Conservation (phyloP, 2,797 vertebrate genomes). For the Loriculus beryllinus region DNA sequence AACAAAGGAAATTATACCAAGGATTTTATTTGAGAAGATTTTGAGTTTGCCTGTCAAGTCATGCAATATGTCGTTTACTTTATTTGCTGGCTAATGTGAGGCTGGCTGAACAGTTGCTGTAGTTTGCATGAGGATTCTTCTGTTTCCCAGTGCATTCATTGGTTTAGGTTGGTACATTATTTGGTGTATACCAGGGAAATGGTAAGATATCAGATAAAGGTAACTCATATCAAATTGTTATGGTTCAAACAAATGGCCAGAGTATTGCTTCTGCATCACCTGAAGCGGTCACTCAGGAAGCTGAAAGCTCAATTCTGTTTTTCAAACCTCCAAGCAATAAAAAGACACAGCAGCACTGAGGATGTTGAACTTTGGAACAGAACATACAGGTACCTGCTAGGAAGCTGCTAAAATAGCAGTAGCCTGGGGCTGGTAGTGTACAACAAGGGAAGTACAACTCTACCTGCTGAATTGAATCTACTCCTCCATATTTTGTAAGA, state of each 20-base stretch:
- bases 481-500: neutral
- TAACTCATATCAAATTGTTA: neutral
- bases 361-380: neutral
- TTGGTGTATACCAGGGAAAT: neutral
- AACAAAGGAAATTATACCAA: neutral
- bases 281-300: neutral
- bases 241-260: fast-evolving
- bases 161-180: neutral
- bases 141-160: neutral
- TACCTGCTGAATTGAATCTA: neutral
- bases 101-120: neutral
- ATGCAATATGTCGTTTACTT: neutral
- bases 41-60: neutral
- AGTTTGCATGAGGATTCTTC: neutral
- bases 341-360: neutral
- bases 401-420: neutral
- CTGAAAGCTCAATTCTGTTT: neutral
- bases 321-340: neutral
- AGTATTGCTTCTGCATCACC: fast-evolving
- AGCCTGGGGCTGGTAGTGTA: neutral
- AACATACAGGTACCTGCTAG: neutral
- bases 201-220: neutral
- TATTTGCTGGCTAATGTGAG: neutral
- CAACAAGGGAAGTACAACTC: neutral
- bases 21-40: neutral